Base-by-base conservation (phyloP, 2,113 vertebrate genomes). In the Megaceryle torquata region DNA sequence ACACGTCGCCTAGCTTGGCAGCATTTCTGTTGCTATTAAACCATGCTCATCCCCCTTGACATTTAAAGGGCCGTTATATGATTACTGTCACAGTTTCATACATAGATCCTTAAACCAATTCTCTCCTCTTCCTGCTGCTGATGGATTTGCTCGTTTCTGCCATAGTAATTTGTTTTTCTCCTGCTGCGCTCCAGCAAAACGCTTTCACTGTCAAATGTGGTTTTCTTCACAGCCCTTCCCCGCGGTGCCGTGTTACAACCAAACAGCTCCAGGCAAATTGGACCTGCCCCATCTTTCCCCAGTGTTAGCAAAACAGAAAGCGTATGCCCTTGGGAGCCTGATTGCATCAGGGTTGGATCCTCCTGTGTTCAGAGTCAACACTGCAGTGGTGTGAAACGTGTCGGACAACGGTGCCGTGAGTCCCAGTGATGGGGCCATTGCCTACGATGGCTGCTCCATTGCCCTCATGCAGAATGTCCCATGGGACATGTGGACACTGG, bases 1-100 rank as follows among this genome's bases (percentile, higher is more conserved):
- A 60, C 82, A 43, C 1, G 0, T 64, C 29, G 1, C 85, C 87
- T 59, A 48, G 90, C 88, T 48, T 82, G 82, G 84, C 95, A 96
- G 91, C 72, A 0, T 94, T 88, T 91, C 60, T 43, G 71, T 64
- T 92, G 89, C 82, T 94, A 48, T 93, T 96, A 95, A 92, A 95
- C 92, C 51, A 12, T 17, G 3, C 50, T 94, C 94, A 92, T 75
- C 81, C 81, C 54, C 91, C 85, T n/a, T 96, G 95, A 92, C 94
- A 95, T 96, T 96, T 95, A 93, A 95, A 90, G 67, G 82, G 63
- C 95, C 22, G 14, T 71, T 94, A 79, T 80, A 51, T 60, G 84
- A 93, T 96, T 74, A 74, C 88, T 95, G 95, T 95, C 95, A 88
- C 81, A 54, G 82, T 31, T 69, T 89, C 28, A 3, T 61, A 82